Evolutionary conservation across 2,888 invertebrate genomes (phyloP).

Genomic region (Dione vanillae): DNA sequence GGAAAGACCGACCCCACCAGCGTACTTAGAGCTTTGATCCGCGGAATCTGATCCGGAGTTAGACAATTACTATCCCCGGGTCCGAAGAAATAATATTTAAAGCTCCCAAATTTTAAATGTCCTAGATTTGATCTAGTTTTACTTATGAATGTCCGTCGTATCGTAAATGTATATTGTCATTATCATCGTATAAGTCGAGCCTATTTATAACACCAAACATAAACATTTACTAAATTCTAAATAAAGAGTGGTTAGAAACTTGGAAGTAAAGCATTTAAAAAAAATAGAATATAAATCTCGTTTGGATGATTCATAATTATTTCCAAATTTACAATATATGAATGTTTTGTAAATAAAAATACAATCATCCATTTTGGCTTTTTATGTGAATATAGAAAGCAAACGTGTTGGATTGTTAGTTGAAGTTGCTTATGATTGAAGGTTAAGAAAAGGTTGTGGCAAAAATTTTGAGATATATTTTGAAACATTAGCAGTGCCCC

Average conservation of each 20-base stretch:
- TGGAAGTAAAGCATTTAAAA: neutral
- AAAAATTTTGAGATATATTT: slow-evolving; percentile 79
- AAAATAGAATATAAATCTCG: neutral
- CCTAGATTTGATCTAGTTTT: slow-evolving; percentile 16
- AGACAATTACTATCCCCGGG: slow-evolving; percentile 66
- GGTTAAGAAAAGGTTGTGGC: slow-evolving; percentile 76
- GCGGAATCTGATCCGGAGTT: slow-evolving; percentile 80
- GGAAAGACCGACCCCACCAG: slow-evolving; percentile 85
- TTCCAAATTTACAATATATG: neutral
- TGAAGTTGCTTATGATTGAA: slow-evolving; percentile 76
- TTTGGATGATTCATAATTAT: neutral
- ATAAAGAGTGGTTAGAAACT: neutral
- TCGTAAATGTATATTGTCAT: slow-evolving; percentile 7
- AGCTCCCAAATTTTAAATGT: slow-evolving; percentile 25
- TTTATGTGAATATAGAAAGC: slow-evolving; percentile 31
- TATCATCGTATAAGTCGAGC: neutral
- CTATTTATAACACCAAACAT: slow-evolving; percentile 1
- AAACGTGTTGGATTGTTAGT: slow-evolving; percentile 76
- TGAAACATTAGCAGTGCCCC: slow-evolving; percentile 77
- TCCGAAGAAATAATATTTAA: slow-evolving; percentile 60
- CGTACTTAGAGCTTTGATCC: slow-evolving; percentile 80
- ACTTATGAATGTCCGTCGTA: slow-evolving; percentile 10
- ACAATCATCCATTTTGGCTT: slow-evolving; percentile 23
- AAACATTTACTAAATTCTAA: neutral
- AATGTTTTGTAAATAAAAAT: neutral